Evolutionary conservation across 2,888 invertebrate species (phyloP), one percentile per base, ranked within the genome.

Genomic region (Leptinotarsa peninsularis): DNA sequence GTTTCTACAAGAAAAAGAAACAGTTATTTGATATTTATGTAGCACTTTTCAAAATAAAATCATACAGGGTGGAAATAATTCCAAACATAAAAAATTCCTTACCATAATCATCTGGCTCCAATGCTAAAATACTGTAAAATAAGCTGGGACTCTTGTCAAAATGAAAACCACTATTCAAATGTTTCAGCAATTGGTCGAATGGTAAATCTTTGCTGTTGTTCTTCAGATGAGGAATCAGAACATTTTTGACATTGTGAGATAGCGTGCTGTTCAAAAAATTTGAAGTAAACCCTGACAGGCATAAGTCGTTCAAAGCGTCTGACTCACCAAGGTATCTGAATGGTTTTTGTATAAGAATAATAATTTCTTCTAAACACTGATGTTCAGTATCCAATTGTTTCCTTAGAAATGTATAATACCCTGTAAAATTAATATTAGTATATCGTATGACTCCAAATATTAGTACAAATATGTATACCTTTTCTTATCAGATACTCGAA

Each of bases 311-410:
- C 86, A 90, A 92, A 66, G 90, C 88, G 66, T 89, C 81, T 18
- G 80, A 77, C 14, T 81, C 78, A 63, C 90, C 88, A 67, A 92
- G 89, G 77, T 93, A 89, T 50, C 90, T 89, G 73, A 97, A 89
- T 0, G 97, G 96, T 80, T 94, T 91, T 82, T 93, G 91, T 75
- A 97, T 91, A 84, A 97, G 91, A 82, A 94, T 93, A 74, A 95
- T 88, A 3, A 96, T 89, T 77, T 94, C 91, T 63, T 94, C 94
- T 49, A 82, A 71, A 15, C 74, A 81, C 93, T 91, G 80, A 93
- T 89, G 13, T 58, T 69, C 89, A 68, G 74, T 78, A 79, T 96
- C 94, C 80, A 97, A 85, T 71, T 96, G 86, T 73, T 89, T 89
- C 79, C 94, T 91, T 80, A 97, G 88, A 83, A 94, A 92, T 78